A percentile compares a stretch with the other conserved stretches of the same genome.
Evolutionary conservation across 2,797 vertebrate species (phyloP).

Genomic region (Sebastes minor): DNA sequence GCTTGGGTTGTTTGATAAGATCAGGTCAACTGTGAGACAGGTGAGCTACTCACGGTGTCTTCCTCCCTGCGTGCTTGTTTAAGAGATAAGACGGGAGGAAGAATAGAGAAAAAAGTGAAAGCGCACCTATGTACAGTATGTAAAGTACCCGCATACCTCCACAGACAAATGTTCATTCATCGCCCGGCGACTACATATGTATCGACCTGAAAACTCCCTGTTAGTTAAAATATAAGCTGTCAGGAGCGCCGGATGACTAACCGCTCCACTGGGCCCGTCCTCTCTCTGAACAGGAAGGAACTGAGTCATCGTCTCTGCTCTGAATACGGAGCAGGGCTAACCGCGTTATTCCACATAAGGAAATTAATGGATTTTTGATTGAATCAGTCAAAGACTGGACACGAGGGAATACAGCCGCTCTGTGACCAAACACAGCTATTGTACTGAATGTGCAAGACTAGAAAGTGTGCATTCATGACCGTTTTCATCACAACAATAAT

Average conservation of each 20-base stretch:
- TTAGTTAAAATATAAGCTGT: conserved; percentile 21
- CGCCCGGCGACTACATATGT: background rate
- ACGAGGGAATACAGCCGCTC: background rate
- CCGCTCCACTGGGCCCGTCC: background rate
- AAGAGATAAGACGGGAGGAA: background rate
- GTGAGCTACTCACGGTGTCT: background rate
- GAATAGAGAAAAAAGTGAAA: background rate
- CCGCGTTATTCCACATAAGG: conserved; percentile 43
- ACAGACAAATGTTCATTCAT: background rate
- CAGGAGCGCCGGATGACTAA: conserved; percentile 51
- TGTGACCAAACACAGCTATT: background rate
- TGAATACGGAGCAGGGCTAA: conserved; percentile 24
- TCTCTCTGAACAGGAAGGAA: conserved; percentile 56
- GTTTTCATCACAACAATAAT: background rate
- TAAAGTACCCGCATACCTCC: conserved; percentile 1
- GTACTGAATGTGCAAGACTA: background rate
- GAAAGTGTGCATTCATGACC: background rate
- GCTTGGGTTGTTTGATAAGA: background rate
- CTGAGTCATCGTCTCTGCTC: conserved; percentile 68
- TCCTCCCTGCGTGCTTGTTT: background rate
- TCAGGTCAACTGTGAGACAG: background rate
- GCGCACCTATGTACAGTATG: background rate
- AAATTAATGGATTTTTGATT: conserved; percentile 46
- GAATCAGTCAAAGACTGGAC: conserved; percentile 40
- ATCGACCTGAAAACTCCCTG: background rate